phyloP scores from a whole-genome alignment of 2,888 invertebrate genomes.

The Tetragonisca angustula region DNA sequence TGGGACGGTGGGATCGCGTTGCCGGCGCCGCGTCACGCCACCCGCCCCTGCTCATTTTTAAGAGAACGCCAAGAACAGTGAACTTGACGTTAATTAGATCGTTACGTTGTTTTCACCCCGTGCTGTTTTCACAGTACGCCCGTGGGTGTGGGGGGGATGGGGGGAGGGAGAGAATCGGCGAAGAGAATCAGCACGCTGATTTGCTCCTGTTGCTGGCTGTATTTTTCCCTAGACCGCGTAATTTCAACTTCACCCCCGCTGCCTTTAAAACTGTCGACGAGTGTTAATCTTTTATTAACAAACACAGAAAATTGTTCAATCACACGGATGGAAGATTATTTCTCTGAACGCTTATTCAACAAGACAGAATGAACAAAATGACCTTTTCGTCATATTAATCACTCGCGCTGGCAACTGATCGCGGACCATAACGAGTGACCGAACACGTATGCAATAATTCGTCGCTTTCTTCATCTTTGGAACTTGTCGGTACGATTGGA shows the following conservation, averaged over 20 bases:
- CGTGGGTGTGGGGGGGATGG: no score
- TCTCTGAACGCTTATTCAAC: no score
- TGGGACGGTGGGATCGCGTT: constrained; percentile 6
- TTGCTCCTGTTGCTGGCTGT: neutral
- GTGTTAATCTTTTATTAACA: neutral
- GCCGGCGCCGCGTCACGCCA: neutral
- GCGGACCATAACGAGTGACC: no score
- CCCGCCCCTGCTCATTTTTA: constrained; percentile 16
- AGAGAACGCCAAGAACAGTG: constrained; percentile 1
- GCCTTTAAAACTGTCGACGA: neutral
- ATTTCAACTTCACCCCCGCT: neutral
- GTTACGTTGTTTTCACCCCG: constrained; percentile 5
- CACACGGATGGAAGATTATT: no score
- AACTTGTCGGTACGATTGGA: no score
- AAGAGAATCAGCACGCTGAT: neutral
- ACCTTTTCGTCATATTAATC: no score
- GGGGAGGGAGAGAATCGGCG: neutral
- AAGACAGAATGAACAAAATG: no score
- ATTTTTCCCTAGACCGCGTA: no score
- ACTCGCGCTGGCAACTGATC: no score
- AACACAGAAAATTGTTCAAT: neutral
- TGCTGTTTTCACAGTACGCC: no score
- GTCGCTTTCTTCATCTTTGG: no score
- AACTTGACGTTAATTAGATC: constrained; percentile 43
- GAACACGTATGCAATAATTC: no score